Evolutionary conservation across 2,797 vertebrate species (phyloP), one percentile per base, ranked within the genome.

Genomic region (Takifugu rubripes): DNA sequence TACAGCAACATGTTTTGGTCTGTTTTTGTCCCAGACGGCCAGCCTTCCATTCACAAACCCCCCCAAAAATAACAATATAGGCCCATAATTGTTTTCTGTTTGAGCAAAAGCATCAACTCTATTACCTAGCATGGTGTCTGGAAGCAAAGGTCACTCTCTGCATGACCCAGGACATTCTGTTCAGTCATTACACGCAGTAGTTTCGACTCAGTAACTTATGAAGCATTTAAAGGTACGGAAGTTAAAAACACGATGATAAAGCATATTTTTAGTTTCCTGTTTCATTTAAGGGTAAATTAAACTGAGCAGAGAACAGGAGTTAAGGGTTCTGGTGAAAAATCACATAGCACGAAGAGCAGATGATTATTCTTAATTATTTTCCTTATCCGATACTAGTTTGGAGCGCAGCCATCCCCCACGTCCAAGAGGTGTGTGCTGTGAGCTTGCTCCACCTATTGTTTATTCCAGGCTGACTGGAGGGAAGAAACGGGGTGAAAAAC

Each of bases 271-370:
- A 49, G 43, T 12, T 29, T 64, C 74, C 57, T 24, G 61, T 75
- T 72, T 70, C 51, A 76, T 84, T 72, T 82, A 85, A 84, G 59
- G 71, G 43, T 66, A 85, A 82, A 88, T 89, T 84, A 84, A 71
- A 53, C 44, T 79, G 68, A 82, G 77, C 74, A 61, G 73, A 51
- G 61, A 51, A 61, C 51, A 36, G 33, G 24, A 49, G 43, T 44
- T 2, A 8, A 47, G 16, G 21, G 21, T 21, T 21, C 21, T 21
- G 21, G 49, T 36, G 54, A 56, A 70, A 73, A 46, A 36, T 36
- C 2, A 6, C 12, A 11, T 53, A 67, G 67, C 70, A 79, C 60
- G 53, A 64, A 70, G 1, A 64, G 52, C 81, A 85, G 77, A 87
- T 75, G 84, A 40, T 40, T 40, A 40, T 40, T 14, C 11, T 40